phyloP scores from a whole-genome alignment of 2,888 invertebrate genomes.

The Erebia ligea region DNA sequence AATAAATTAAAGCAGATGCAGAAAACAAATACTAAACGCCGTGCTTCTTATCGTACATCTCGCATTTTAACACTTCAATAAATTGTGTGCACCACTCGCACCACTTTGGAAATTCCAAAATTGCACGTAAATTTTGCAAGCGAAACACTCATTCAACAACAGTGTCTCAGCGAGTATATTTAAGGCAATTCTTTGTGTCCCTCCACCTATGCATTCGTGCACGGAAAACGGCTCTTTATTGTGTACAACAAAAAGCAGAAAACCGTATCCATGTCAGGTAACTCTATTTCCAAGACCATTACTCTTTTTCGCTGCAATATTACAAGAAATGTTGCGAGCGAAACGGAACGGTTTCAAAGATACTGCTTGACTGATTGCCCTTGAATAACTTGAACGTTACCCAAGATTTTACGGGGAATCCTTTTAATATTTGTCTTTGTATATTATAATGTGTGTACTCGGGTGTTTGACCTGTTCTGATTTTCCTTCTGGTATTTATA shows the following conservation, averaged over 20 bases:
- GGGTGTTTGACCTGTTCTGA: neutral
- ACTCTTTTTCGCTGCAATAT: slow-evolving; percentile 58
- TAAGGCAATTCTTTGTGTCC: slow-evolving; percentile 45
- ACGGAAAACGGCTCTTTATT: slow-evolving; percentile 47
- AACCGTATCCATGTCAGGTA: slow-evolving; percentile 44
- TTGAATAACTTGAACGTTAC: slow-evolving; percentile 45
- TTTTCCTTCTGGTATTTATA: neutral
- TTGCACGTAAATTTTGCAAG: slow-evolving; percentile 49
- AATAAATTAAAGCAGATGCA: slow-evolving; percentile 8
- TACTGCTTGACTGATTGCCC: slow-evolving; percentile 55
- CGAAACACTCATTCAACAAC: slow-evolving; percentile 45
- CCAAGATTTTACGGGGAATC: slow-evolving; percentile 19
- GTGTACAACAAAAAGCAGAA: slow-evolving; percentile 40
- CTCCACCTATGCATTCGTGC: slow-evolving; percentile 26
- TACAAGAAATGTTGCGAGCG: slow-evolving; percentile 45
- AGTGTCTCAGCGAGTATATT: slow-evolving; percentile 53
- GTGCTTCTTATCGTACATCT: slow-evolving; percentile 6
- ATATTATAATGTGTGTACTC: neutral
- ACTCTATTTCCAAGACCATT: slow-evolving; percentile 61
- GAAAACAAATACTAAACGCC: slow-evolving; percentile 11
- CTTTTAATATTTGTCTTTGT: slow-evolving; percentile 18
- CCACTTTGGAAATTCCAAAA: slow-evolving; percentile 39
- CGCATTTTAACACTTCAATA: slow-evolving; percentile 30
- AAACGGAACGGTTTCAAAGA: slow-evolving; percentile 53
- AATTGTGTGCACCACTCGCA: slow-evolving; percentile 25